Percentiles rank a stretch among this genome's conserved stretches.
Conservation (phyloP, 2,888 invertebrate species). For the Drosophila eohydei region DNA sequence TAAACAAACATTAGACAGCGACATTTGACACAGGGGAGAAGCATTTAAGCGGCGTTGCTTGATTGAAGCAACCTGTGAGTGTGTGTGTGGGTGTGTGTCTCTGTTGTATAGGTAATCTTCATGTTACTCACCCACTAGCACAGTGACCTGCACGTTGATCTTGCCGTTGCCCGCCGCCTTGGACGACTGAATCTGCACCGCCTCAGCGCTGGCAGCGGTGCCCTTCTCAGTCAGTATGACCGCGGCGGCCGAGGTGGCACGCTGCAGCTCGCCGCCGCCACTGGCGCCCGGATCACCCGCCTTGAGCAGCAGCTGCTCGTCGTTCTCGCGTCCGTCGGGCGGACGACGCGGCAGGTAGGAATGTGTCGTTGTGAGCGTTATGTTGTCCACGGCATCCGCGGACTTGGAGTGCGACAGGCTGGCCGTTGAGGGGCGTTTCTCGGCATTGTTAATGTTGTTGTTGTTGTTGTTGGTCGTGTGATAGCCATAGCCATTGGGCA, state of each 20-base stretch:
- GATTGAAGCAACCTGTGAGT: conserved; percentile 44
- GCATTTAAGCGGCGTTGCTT: conserved; percentile 63
- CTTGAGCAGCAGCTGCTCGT: conserved; percentile 84
- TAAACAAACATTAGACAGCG: conserved; percentile 76
- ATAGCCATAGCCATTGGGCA: conserved; percentile 68
- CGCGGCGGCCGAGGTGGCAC: conserved; percentile 85
- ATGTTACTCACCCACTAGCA: conserved; percentile 88
- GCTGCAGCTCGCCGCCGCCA: conserved; percentile 60
- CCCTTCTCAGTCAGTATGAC: conserved; percentile 87
- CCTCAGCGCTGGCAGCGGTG: conserved; percentile 76
- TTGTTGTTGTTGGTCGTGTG: conserved; percentile 36
- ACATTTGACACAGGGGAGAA: conserved; percentile 64
- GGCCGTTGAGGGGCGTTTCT: conserved; percentile 72
- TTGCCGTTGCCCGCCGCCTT: conserved; percentile 90
- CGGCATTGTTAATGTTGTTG: conserved; percentile 55
- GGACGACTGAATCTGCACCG: conserved; percentile 84
- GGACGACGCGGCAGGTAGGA: conserved; percentile 85
- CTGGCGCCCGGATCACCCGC: conserved; percentile 35
- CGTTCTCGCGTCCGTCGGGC: conserved; percentile 93
- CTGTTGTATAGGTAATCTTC: not conserved
- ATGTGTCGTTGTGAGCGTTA: conserved; percentile 75
- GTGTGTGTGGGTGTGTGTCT: conserved; percentile 16
- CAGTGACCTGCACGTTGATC: conserved; percentile 94
- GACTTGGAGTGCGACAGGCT: conserved; percentile 79
- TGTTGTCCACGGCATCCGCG: conserved; percentile 78